phyloP scores from a whole-genome alignment of 2,113 vertebrate species.

The Globicephala melas region DNA sequence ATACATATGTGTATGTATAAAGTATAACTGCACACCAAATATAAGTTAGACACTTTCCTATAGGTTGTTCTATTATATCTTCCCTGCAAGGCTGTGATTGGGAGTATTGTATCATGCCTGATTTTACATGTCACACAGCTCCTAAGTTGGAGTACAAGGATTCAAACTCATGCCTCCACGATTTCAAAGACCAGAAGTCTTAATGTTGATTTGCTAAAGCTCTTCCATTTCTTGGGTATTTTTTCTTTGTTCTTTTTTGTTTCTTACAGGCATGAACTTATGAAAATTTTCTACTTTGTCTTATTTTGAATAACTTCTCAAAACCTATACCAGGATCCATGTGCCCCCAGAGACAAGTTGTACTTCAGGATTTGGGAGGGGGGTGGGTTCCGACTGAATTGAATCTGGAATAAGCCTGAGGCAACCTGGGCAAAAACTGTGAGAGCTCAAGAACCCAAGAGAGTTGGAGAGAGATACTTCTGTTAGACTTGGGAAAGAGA shows the following conservation, averaged over 20 bases:
- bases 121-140: background rate
- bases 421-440: background rate
- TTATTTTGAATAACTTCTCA: background rate
- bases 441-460: background rate
- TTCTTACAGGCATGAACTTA: background rate
- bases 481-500: background rate
- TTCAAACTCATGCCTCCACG: background rate
- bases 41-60: background rate
- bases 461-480: background rate
- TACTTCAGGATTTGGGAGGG: background rate
- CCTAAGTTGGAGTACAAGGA: background rate
- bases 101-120: background rate
- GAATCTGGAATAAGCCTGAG: background rate
- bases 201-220: background rate
- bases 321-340: background rate
- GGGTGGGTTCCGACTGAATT: background rate
- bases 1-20: too few species aligned
- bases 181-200: background rate
- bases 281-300: background rate
- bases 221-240: background rate
- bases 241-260: background rate
- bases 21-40: background rate
- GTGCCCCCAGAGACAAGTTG: background rate
- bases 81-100: background rate
- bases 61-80: background rate